Conservation (phyloP, 2,888 invertebrate species). For the Petrolisthes manimaculis region DNA sequence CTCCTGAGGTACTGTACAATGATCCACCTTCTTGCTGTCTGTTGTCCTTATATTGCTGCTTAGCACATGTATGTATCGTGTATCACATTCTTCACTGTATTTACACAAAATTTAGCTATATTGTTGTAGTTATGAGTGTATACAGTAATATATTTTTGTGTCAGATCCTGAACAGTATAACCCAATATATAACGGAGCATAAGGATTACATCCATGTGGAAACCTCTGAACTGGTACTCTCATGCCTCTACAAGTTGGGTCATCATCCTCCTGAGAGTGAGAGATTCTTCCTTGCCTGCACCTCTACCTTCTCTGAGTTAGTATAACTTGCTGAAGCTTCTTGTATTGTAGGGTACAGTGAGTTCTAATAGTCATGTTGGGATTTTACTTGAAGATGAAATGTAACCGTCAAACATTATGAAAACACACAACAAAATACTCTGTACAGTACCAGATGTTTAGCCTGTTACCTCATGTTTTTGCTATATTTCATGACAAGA, state of each 20-base stretch:
- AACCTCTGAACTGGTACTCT: slow-evolving; percentile 73
- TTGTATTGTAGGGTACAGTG: background rate
- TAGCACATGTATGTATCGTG: too few relatives aligned
- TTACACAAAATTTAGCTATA: background rate
- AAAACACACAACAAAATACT: too few relatives aligned
- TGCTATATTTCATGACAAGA: too few relatives aligned
- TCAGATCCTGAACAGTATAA: slow-evolving; percentile 71
- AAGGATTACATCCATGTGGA: slow-evolving; percentile 72
- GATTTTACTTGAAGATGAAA: too few relatives aligned
- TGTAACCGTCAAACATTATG: too few relatives aligned
- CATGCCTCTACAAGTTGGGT: slow-evolving; percentile 73
- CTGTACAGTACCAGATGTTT: too few relatives aligned
- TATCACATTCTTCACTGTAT: too few relatives aligned
- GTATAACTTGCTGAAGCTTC: background rate
- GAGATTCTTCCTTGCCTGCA: slow-evolving; percentile 22
- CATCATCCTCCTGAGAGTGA: slow-evolving; percentile 67
- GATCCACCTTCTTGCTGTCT: too few relatives aligned
- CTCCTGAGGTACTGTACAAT: slow-evolving; percentile 68
- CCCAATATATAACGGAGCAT: slow-evolving; percentile 72
- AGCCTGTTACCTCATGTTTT: too few relatives aligned
- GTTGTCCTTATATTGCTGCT: too few relatives aligned
- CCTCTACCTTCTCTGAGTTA: slow-evolving; percentile 16
- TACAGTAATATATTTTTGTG: background rate
- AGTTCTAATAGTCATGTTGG: too few relatives aligned
- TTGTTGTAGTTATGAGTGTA: slow-evolving; percentile 1